Base-by-base conservation (phyloP, 2,113 vertebrate genomes). In the Hydrochoerus hydrochaeris region DNA sequence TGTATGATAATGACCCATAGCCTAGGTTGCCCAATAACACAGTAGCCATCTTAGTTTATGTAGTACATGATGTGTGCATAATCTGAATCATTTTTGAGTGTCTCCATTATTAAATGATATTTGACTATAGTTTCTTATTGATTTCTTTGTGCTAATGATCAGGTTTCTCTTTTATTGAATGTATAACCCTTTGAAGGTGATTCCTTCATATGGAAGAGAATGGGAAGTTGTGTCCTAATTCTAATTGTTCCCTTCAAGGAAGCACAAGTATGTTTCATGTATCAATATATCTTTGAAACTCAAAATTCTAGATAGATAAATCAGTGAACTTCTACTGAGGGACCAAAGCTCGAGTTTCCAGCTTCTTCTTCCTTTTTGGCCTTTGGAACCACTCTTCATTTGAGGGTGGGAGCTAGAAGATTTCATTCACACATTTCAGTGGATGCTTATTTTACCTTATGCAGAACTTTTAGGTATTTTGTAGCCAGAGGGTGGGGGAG, bases 381-480 rank as follows among this genome's bases (percentile, higher is more conserved):
- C n/a, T 82, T 85, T 89, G 38, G 32, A 88, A 28, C 6, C 32
- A 86, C 82, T 73, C 30, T 60, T 7, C 28, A 67, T 67, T 83
- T 82, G 35, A 75, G n/a, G 32, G 16, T 81, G 10, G 1, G 11
- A 4, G 38, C 54, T 13, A 69, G 4, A 4, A 94, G 63, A 78
- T 14, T 88, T 85, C 14, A 81, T 17, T 52, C 28, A 88, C 1
- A 19, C 54, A 67, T 91, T 73, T 85, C 9, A 69, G 73, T 95
- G 54, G 3, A 35, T 41, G 14, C 12, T 90, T 62, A 80, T 93
- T 90, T 94, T 77, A 88, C 13, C 52, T 88, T 60, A 38, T 69
- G 35, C 35, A n/a, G 26, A 86, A 86, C 88, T 88, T 85, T 35
- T 88, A 63, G 44, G 35, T 17, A n/a, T 95, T 91, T 83, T 89